Conservation (phyloP, 2,888 invertebrate species). For the Standfussiana lucernea region DNA sequence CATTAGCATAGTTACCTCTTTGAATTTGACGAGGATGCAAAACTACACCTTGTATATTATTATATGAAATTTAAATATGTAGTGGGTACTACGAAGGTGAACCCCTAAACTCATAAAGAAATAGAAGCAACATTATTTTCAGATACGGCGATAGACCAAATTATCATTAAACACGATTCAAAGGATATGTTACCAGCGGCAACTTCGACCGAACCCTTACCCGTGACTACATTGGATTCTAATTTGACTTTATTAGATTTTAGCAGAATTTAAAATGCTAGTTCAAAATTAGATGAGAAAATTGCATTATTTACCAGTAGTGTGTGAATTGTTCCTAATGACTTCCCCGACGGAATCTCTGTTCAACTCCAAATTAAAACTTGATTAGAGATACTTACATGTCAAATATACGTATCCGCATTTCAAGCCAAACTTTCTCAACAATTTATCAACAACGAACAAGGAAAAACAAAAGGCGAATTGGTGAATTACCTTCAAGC, state of each 20-base stretch:
- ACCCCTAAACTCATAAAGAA: not conserved
- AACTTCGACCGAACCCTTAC: slow-evolving; percentile 60
- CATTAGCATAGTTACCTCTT: no score
- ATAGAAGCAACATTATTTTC: not conserved
- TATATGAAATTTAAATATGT: not conserved
- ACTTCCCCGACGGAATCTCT: slow-evolving; percentile 73
- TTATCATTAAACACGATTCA: not conserved
- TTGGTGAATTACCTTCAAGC: slow-evolving; percentile 34
- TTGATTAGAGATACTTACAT: slow-evolving; percentile 63
- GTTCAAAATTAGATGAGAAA: slow-evolving; percentile 80
- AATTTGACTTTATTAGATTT: slow-evolving; percentile 87
- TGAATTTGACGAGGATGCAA: no score
- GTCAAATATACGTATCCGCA: slow-evolving; percentile 59
- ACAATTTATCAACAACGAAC: slow-evolving; percentile 47
- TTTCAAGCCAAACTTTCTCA: slow-evolving; percentile 49
- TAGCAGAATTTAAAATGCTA: slow-evolving; percentile 86
- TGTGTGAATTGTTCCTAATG: slow-evolving; percentile 74
- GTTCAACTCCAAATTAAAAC: slow-evolving; percentile 65
- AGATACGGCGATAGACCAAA: not conserved
- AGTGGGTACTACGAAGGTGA: not conserved
- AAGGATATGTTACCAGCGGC: slow-evolving; percentile 15
- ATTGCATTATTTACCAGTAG: slow-evolving; percentile 83
- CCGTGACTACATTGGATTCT: slow-evolving; percentile 82
- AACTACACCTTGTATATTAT: no score
- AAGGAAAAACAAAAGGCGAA: slow-evolving; percentile 37